phyloP scores from a whole-genome alignment of 2,888 invertebrate species.

The Litoditis marina region DNA sequence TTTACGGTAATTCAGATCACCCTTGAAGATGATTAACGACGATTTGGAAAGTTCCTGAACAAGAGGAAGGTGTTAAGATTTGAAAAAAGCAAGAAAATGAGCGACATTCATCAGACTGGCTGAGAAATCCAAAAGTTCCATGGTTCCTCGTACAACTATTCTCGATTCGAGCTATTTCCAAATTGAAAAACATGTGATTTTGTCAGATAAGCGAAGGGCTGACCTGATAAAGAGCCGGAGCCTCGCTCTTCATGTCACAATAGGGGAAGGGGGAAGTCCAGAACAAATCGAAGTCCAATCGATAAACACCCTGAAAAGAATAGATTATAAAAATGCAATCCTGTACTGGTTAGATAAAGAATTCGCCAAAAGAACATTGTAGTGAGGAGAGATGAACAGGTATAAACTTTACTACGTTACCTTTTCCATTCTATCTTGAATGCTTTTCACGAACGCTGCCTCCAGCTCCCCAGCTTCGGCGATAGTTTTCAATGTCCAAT shows the following conservation, averaged over 20 bases:
- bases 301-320: background rate
- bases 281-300: background rate
- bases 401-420: background rate
- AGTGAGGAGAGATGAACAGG: background rate
- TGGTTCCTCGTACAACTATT: too few relatives aligned
- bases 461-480: conserved; percentile 16
- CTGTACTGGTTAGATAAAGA: too few relatives aligned
- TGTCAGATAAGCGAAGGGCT: background rate
- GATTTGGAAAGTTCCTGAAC: conserved; percentile 22
- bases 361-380: too few relatives aligned
- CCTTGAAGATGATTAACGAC: conserved; percentile 60
- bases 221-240: conserved; percentile 19
- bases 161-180: too few relatives aligned
- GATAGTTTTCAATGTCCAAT: conserved; percentile 69
- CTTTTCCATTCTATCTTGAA: conserved; percentile 61
- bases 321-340: too few relatives aligned
- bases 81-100: background rate
- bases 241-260: conserved; percentile 30
- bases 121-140: too few relatives aligned
- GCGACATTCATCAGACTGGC: too few relatives aligned
- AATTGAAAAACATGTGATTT: too few relatives aligned
- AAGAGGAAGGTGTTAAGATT: background rate
- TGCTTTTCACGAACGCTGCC: conserved; percentile 66
- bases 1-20: conserved; percentile 93
- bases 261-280: conserved; percentile 13